Percentiles rank a stretch among this genome's conserved stretches.
These are phyloP conservation scores for Coccyzus lansbergi DNA, from an alignment of 2,797 vertebrate species.

Conservation along the genomic window DNA sequence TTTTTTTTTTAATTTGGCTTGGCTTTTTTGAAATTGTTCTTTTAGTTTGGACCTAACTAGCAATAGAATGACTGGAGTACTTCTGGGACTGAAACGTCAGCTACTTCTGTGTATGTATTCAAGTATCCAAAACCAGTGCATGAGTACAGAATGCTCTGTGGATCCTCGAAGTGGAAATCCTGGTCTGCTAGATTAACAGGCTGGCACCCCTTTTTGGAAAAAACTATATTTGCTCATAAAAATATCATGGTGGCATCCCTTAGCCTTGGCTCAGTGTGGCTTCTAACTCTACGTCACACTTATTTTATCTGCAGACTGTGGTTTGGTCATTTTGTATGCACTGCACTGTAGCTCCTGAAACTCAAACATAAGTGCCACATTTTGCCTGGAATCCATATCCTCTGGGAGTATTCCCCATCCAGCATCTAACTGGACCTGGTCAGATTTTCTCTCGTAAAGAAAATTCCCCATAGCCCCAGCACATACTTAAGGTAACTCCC, in stretches of 20 bases:
- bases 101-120: not conserved
- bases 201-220: not conserved
- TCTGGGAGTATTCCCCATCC: not conserved
- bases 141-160: not conserved
- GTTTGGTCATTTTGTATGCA: not conserved
- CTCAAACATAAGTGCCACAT: not conserved
- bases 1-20: not conserved
- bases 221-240: not conserved
- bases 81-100: not conserved
- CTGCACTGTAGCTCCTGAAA: not conserved
- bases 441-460: not conserved
- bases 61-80: not conserved
- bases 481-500: not conserved
- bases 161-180: not conserved
- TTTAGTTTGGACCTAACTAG: not conserved
- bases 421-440: not conserved
- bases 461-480: not conserved
- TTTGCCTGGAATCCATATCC: not conserved
- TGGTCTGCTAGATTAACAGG: not conserved
- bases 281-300: not conserved
- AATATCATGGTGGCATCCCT: not conserved
- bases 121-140: not conserved
- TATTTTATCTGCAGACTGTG: not conserved
- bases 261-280: not conserved
- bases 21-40: not conserved